phyloP scores from a whole-genome alignment of 2,888 invertebrate genomes.

The Corbicula japonica region DNA sequence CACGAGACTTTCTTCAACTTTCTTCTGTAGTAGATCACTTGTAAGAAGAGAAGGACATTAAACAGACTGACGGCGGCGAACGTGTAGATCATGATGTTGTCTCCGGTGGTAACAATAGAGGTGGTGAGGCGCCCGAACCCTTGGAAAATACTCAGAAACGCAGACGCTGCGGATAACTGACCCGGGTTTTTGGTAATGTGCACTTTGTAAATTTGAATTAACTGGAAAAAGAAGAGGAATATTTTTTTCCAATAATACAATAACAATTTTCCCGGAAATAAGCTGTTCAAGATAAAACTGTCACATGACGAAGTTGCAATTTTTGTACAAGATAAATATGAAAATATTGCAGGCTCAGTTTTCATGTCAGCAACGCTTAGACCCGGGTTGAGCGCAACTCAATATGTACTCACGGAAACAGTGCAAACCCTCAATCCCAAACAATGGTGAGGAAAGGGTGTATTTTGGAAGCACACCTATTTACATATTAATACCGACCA shows the following conservation, averaged over 20 bases:
- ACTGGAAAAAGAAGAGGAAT: slow-evolving; percentile 46
- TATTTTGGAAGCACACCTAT: no score
- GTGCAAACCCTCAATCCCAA: no score
- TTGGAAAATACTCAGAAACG: slow-evolving; percentile 72
- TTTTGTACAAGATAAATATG: no score
- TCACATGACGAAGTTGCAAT: no score
- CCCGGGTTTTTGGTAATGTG: slow-evolving; percentile 68
- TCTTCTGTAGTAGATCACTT: slow-evolving; percentile 68
- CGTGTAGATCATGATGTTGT: slow-evolving; percentile 68
- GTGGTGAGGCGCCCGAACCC: slow-evolving; percentile 71
- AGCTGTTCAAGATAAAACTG: no score
- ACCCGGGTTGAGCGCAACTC: no score
- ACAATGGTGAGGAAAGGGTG: no score
- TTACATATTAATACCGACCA: no score
- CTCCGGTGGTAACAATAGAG: slow-evolving; percentile 66
- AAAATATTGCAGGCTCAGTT: no score
- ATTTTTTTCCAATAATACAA: not conserved
- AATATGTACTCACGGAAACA: no score
- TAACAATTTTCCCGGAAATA: not conserved
- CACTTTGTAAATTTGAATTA: slow-evolving; percentile 70
- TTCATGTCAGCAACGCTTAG: no score
- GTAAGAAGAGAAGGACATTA: slow-evolving; percentile 65
- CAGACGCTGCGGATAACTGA: slow-evolving; percentile 68
- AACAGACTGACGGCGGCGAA: slow-evolving; percentile 63
- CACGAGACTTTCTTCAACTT: slow-evolving; percentile 57